These are phyloP conservation scores for Sebastes melanostomus DNA, from an alignment of 2,797 vertebrate species.

Conservation along the genomic window DNA sequence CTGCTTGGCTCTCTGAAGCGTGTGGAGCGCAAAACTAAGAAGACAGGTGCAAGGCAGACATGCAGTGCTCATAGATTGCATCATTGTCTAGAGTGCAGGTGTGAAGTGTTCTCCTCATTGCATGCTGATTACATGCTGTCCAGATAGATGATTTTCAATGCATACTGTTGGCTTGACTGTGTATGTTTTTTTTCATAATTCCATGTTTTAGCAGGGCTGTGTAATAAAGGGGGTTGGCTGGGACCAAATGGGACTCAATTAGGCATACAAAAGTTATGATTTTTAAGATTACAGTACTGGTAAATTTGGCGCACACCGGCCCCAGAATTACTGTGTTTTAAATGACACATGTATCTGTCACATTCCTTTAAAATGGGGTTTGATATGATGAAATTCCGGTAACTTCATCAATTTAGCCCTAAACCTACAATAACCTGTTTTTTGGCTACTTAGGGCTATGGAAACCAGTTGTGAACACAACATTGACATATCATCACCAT, in stretches of 20 bases:
- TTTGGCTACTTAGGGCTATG: not conserved
- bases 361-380: not conserved
- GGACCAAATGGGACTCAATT: not conserved
- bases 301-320: not conserved
- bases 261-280: not conserved
- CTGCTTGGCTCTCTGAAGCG: not conserved
- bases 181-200: not conserved
- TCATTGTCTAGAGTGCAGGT: conserved; percentile 19
- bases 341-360: not conserved
- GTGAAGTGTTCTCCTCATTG: conserved; percentile 8
- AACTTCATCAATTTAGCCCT: not conserved
- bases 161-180: not conserved
- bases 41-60: conserved; percentile 13
- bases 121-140: conserved; percentile 10
- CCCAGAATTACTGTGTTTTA: not conserved
- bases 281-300: not conserved
- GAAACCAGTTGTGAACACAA: not conserved
- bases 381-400: not conserved
- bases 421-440: not conserved
- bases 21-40: not conserved
- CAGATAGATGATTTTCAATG: not conserved
- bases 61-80: conserved; percentile 7
- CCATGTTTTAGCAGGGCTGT: not conserved
- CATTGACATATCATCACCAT: not conserved
- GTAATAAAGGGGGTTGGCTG: not conserved